Conservation (phyloP, 2,113 vertebrate genomes). For the Cyanoderma ruficeps region DNA sequence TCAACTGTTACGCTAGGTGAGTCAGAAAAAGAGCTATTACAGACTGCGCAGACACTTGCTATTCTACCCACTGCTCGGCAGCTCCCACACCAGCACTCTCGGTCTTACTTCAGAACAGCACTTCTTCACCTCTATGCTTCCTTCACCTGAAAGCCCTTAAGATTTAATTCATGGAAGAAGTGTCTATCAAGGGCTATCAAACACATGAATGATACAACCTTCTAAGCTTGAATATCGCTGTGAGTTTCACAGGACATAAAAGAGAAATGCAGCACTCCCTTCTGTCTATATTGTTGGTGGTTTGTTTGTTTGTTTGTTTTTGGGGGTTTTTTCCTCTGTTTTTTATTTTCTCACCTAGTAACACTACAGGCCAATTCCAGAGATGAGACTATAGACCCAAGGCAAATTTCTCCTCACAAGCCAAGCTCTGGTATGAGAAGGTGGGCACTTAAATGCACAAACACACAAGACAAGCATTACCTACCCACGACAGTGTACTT, state of each 20-base stretch:
- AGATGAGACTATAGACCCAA: background rate
- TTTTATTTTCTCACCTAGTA: background rate
- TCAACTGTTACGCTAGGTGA: background rate
- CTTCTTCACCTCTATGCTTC: background rate
- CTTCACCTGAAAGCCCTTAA: background rate
- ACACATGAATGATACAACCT: background rate
- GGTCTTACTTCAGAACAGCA: background rate
- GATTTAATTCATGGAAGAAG: background rate
- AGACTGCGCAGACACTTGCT: background rate
- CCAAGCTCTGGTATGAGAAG: background rate
- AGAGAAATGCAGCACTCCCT: background rate
- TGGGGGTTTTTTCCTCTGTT: background rate
- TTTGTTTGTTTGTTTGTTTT: background rate
- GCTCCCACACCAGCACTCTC: fast-evolving
- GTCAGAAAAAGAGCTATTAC: background rate
- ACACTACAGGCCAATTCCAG: background rate
- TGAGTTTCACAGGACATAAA: background rate
- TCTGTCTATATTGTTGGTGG: background rate
- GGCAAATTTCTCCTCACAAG: background rate
- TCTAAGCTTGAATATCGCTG: background rate
- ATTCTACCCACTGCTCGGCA: background rate
- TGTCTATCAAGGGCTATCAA: background rate
- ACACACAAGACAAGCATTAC: background rate
- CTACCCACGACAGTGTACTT: background rate
- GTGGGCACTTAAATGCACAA: background rate